Base-by-base conservation (phyloP, 2,888 invertebrate species). In the Torymus aiolomorphi region DNA sequence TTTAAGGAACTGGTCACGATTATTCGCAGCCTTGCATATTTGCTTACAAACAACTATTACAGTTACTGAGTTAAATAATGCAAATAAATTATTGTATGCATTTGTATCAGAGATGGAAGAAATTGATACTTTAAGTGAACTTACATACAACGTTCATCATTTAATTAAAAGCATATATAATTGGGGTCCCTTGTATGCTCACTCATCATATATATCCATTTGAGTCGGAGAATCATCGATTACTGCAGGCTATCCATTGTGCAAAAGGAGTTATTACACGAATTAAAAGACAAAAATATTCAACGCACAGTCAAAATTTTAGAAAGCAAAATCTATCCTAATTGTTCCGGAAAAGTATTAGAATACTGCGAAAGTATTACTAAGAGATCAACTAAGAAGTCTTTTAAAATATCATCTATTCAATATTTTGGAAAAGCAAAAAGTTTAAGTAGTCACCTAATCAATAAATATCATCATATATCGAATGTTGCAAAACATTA, bases 111-210 rank as follows among this genome's bases (percentile, higher is more conserved):
- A 67, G 14, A 49, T 56, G 0, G n/a, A 74, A 63, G 13, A 42
- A 0, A 14, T 63, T 8, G 80, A 82, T 63, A 65, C 72, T 0
- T 11, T 52, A 62, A 13, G 16, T 11, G 56, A 57, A 0, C 67
- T 82, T 62, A 72, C 70, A 2, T 81, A 76, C n/a, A 81, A 82
- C 51, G 42, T 79, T 12, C 76, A 76, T 31, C 76, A 81, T 63
- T 24, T 67, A 20, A 61, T 52, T 13, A 75, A 31, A n/a, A n/a
- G n/a, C n/a, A n/a, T n/a, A n/a, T n/a, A n/a, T n/a, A n/a, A n/a
- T n/a, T n/a, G n/a, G n/a, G 42, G 72, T 71, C 57, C 56, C 78
- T 16, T 52, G 13, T 14, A 65, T 73, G 13, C 59, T n/a, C 75
- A 75, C 14, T 59, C 69, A 42, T 61, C 63, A n/a, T n/a, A n/a